A percentile compares a stretch with the other conserved stretches of the same genome.
phyloP scores from a whole-genome alignment of 2,113 vertebrate genomes.

The Myotis brandtii region DNA sequence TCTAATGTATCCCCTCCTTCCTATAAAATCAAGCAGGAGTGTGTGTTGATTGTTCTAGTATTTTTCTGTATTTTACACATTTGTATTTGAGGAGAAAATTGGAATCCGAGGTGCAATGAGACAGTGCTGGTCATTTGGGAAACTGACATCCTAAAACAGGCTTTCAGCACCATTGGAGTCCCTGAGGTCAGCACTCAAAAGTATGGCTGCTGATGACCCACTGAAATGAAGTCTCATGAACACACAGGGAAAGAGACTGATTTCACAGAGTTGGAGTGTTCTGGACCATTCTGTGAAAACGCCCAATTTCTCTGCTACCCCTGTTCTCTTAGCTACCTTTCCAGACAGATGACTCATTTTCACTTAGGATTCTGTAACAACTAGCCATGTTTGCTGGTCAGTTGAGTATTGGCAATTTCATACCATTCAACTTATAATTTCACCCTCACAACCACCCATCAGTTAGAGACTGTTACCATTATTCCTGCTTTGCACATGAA shows the following conservation, averaged over 20 bases:
- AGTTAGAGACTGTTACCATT: not conserved
- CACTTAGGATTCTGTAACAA: not conserved
- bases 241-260: not conserved
- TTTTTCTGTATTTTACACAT: not conserved
- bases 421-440: not conserved
- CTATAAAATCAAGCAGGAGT: not conserved
- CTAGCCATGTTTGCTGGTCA: slow-evolving; percentile 5
- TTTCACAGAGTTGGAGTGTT: not conserved
- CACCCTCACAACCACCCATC: not conserved
- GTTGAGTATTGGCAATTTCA: not conserved
- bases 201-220: not conserved
- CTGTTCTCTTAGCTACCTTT: not conserved
- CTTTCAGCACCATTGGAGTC: not conserved
- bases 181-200: not conserved
- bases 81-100: not conserved
- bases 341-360: not conserved
- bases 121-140: not conserved
- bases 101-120: not conserved
- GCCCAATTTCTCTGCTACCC: not conserved
- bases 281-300: not conserved
- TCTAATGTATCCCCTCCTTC: not conserved
- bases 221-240: not conserved
- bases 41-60: not conserved
- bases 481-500: not conserved
- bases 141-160: not conserved